Percentiles rank a stretch among this genome's conserved stretches.
These are phyloP conservation scores for Cheilosia grossa DNA, from an alignment of 2,888 invertebrate species.

Conservation along the genomic window DNA sequence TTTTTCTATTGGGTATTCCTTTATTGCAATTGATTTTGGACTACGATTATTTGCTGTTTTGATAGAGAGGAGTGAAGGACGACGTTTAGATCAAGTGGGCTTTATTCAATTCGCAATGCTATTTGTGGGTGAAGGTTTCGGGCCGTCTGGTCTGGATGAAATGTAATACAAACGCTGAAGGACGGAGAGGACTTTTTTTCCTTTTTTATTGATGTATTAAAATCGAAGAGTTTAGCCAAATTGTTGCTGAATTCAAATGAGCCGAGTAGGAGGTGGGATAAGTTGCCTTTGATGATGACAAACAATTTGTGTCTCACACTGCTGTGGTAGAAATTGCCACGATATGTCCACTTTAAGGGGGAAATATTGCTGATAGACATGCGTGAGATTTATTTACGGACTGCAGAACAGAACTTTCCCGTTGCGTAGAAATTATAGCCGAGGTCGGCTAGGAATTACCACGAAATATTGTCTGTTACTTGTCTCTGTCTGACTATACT, in stretches of 20 bases:
- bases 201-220: neutral
- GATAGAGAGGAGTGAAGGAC: conserved; percentile 45
- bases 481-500: too few relatives aligned
- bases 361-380: too few relatives aligned
- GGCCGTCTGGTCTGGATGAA: conserved; percentile 6
- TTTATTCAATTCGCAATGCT: conserved; percentile 52
- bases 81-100: conserved; percentile 17
- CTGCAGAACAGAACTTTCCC: too few relatives aligned
- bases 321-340: neutral
- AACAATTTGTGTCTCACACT: neutral
- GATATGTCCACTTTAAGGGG: conserved; percentile 4
- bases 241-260: conserved; percentile 10
- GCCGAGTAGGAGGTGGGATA: neutral
- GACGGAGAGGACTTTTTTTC: neutral
- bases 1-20: conserved; percentile 21
- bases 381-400: too few relatives aligned
- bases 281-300: conserved; percentile 1
- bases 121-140: conserved; percentile 2
- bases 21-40: conserved; percentile 64
- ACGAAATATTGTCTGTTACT: too few relatives aligned
- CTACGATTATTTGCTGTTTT: conserved; percentile 56
- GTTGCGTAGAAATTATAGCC: too few relatives aligned
- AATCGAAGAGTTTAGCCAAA: conserved; percentile 31
- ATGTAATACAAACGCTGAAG: conserved; percentile 30
- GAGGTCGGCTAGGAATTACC: too few relatives aligned